Evolutionary conservation across 1,140 invertebrate species (phyloP).

Genomic region (Cydia splendana): DNA sequence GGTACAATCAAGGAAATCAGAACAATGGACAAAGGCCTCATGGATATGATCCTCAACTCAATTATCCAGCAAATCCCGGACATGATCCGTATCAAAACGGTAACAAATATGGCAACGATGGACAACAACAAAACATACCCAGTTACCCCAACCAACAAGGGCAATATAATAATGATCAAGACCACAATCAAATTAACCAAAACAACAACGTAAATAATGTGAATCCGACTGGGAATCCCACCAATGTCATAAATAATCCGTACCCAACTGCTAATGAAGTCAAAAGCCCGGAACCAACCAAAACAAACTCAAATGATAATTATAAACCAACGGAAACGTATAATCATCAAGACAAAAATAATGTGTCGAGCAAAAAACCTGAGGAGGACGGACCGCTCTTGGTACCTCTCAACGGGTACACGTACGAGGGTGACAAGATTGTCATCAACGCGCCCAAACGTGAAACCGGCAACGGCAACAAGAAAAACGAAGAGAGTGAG

Average conservation of each 20-base stretch:
- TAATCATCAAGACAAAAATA: constrained; percentile 34
- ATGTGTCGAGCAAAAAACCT: constrained; percentile 39
- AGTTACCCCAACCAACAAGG: background rate
- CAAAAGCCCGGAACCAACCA: constrained; percentile 8
- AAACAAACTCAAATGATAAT: constrained; percentile 14
- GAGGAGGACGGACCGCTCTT: constrained; percentile 45
- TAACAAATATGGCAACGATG: background rate
- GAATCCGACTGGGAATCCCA: constrained; percentile 35
- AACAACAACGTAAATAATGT: constrained; percentile 30
- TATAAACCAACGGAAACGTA: constrained; percentile 32
- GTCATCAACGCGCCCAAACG: constrained; percentile 53
- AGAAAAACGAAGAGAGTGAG: constrained; percentile 46
- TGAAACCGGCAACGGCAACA: constrained; percentile 47
- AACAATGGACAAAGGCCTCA: constrained; percentile 6
- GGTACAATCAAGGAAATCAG: too few species aligned
- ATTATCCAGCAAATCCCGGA: background rate
- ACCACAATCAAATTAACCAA: background rate
- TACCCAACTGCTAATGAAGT: constrained; percentile 26
- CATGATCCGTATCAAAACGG: constrained; percentile 8
- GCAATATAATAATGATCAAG: background rate
- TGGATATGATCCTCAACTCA: background rate
- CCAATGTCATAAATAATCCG: constrained; percentile 32
- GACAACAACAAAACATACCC: background rate
- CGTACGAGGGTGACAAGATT: constrained; percentile 44
- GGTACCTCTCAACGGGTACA: constrained; percentile 47